phyloP scores from a whole-genome alignment of 2,113 vertebrate genomes.

The Ptyas mucosa region DNA sequence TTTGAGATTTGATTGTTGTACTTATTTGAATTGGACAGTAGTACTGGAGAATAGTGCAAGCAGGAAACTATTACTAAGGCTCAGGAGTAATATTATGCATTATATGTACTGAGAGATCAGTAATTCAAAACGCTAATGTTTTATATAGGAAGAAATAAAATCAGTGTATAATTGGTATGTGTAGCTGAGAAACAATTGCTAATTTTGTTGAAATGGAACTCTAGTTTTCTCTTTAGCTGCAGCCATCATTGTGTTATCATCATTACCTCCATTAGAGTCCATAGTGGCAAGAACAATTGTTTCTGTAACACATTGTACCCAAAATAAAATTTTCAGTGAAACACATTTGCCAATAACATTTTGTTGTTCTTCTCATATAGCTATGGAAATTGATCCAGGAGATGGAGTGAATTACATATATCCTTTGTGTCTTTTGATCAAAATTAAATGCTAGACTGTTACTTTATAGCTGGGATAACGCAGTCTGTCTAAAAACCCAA shows the following conservation, averaged over 20 bases:
- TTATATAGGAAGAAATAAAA: background rate
- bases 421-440: background rate
- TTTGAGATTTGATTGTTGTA: background rate
- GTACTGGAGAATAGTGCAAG: background rate
- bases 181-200: conserved; percentile 15
- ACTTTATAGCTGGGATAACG: conserved; percentile 5
- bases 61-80: background rate
- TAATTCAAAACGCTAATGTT: background rate
- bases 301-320: conserved; percentile 7
- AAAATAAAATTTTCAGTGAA: conserved; percentile 41
- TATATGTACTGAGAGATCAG: background rate
- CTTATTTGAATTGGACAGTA: background rate
- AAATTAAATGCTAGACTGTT: background rate
- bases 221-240: conserved; percentile 24
- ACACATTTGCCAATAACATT: background rate
- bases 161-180: fast-evolving
- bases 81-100: background rate
- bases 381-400: conserved; percentile 21
- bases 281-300: conserved; percentile 10
- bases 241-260: background rate
- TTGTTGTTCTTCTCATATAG: background rate
- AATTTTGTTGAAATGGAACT: background rate
- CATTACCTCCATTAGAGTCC: conserved; percentile 26
- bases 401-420: conserved; percentile 23
- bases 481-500: conserved; percentile 12